These are phyloP conservation scores for Tipula vernalis DNA, from an alignment of 2,888 invertebrate genomes.

Conservation along the genomic window DNA sequence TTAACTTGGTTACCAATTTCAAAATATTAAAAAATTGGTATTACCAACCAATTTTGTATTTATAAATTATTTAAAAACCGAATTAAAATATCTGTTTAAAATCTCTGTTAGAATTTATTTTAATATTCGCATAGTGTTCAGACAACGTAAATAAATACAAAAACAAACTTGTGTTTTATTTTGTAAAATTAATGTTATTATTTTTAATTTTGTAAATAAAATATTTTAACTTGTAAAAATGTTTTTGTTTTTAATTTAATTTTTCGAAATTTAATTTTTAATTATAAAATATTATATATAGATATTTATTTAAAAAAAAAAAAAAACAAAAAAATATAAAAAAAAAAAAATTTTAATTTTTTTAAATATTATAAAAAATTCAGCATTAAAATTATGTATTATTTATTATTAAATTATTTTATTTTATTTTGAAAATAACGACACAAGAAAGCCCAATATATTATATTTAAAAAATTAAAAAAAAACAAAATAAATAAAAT, in stretches of 20 bases:
- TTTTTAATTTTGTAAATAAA: background rate
- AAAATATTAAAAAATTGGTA: background rate
- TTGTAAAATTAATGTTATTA: background rate
- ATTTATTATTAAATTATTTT: conserved; percentile 1
- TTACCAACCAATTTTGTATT: background rate
- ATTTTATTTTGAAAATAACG: background rate
- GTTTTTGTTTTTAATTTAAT: background rate
- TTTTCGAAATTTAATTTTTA: background rate
- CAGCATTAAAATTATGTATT: background rate
- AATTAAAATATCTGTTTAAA: background rate
- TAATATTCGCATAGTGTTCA: background rate
- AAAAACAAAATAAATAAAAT: background rate
- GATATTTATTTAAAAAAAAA: background rate
- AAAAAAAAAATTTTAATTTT: background rate
- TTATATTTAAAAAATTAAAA: background rate
- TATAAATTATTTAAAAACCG: background rate
- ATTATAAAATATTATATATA: background rate
- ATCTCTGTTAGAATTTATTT: background rate
- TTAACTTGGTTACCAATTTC: background rate
- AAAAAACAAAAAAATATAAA: background rate
- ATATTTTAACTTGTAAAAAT: background rate
- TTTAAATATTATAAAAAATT: background rate
- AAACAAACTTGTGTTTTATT: background rate
- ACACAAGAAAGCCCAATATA: background rate
- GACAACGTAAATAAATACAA: background rate